Percentiles rank a stretch among this genome's conserved stretches.
These are phyloP conservation scores for Macaria notata DNA, from an alignment of 2,888 invertebrate species.

Conservation along the genomic window DNA sequence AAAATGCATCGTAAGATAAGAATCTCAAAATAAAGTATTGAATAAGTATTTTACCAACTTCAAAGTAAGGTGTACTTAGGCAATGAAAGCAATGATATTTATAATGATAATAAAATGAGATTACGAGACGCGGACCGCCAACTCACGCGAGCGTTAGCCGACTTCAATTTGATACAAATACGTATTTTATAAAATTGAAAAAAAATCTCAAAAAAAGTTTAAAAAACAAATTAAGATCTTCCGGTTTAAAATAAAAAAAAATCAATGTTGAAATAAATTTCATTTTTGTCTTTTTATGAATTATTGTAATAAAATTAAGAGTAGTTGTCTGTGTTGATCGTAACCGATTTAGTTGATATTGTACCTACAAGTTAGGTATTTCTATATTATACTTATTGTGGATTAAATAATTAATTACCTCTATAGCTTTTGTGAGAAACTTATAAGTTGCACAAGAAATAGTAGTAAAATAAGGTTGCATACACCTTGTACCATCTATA, in stretches of 20 bases:
- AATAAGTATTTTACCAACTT: conserved; percentile 80
- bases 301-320: conserved; percentile 73
- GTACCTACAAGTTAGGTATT: conserved; percentile 75
- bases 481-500: conserved; percentile 38
- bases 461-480: conserved; percentile 66
- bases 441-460: conserved; percentile 77
- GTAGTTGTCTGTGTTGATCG: conserved; percentile 78
- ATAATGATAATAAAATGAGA: conserved; percentile 63
- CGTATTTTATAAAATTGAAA: conserved; percentile 75
- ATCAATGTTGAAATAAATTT: conserved; percentile 68
- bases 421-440: conserved; percentile 79
- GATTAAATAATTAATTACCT: conserved; percentile 74
- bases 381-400: conserved; percentile 79
- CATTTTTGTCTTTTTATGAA: conserved; percentile 76
- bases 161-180: conserved; percentile 79
- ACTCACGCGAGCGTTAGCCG: conserved; percentile 73
- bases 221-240: conserved; percentile 77
- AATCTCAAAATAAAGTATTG: conserved; percentile 76
- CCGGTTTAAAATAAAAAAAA: conserved; percentile 62
- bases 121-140: conserved; percentile 67
- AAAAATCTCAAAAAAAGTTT: conserved; percentile 57
- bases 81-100: conserved; percentile 80
- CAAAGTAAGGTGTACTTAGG: conserved; percentile 69
- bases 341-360: conserved; percentile 79
- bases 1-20: conserved; percentile 78